Conservation (phyloP, 92 coral and sea anemone genomes). For the Siderastrea siderea region DNA sequence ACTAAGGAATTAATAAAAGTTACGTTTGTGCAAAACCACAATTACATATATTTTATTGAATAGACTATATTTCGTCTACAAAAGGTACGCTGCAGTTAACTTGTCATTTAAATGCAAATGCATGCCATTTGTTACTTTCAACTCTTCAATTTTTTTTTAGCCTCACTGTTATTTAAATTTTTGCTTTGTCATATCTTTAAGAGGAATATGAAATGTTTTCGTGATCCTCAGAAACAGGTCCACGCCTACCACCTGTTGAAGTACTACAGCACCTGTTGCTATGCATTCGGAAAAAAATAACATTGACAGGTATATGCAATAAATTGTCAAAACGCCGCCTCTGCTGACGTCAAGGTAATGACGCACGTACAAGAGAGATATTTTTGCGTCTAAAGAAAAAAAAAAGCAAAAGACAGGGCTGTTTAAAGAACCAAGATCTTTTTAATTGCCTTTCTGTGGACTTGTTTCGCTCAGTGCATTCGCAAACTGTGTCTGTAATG, state of each 20-base stretch:
- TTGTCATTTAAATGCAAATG: no score
- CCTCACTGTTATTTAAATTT: background rate
- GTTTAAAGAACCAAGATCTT: no score
- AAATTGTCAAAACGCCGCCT: no score
- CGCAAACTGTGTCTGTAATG: no score
- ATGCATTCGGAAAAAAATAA: background rate
- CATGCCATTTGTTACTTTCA: no score
- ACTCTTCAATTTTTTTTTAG: no score
- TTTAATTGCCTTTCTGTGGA: no score
- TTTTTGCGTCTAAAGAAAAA: background rate
- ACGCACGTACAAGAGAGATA: background rate
- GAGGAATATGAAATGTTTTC: background rate
- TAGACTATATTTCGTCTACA: background rate
- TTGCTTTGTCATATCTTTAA: background rate
- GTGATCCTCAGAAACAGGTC: background rate
- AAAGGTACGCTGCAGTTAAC: no score
- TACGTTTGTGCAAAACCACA: background rate
- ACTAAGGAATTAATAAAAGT: background rate
- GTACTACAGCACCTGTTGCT: constrained; percentile 9
- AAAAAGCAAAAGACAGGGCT: no score
- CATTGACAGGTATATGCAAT: background rate
- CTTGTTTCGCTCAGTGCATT: no score
- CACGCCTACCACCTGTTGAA: constrained; percentile 26
- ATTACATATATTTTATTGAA: background rate
- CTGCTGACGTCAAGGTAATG: background rate